Conservation (phyloP, 2,113 vertebrate genomes). For the Campylomormyrus tamandua region DNA sequence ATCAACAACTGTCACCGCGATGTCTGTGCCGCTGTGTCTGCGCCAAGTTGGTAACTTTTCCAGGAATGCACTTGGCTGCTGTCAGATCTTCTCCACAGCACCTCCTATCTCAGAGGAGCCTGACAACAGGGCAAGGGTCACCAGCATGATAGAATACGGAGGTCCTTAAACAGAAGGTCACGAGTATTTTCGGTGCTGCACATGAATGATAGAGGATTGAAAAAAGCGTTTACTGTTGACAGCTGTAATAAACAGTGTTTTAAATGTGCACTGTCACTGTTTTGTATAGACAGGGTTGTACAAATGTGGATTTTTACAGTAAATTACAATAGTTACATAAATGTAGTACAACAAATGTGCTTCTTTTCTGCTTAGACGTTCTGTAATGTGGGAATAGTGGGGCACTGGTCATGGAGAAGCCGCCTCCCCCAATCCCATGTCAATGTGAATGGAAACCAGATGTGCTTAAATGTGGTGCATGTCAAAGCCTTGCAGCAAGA, state of each 20-base stretch:
- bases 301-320: not conserved
- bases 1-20: not conserved
- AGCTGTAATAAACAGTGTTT: not conserved
- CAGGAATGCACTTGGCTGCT: not conserved
- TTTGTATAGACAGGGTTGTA: not conserved
- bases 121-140: not conserved
- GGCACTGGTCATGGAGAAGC: not conserved
- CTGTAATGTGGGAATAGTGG: slow-evolving; percentile 28
- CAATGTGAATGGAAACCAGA: slow-evolving; percentile 42
- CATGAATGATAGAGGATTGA: not conserved
- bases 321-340: not conserved
- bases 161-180: not conserved
- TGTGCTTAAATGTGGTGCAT: slow-evolving; percentile 39
- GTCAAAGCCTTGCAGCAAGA: slow-evolving; percentile 36
- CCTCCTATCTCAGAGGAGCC: not conserved
- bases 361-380: not conserved
- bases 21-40: not conserved
- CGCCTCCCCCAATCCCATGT: not conserved
- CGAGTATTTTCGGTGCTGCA: not conserved
- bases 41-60: not conserved
- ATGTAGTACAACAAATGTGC: not conserved
- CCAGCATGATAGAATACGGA: not conserved
- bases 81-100: not conserved
- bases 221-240: not conserved
- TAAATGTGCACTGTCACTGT: not conserved